Conservation (phyloP, 2,888 invertebrate species). For the Sphecodes monilicornis region DNA sequence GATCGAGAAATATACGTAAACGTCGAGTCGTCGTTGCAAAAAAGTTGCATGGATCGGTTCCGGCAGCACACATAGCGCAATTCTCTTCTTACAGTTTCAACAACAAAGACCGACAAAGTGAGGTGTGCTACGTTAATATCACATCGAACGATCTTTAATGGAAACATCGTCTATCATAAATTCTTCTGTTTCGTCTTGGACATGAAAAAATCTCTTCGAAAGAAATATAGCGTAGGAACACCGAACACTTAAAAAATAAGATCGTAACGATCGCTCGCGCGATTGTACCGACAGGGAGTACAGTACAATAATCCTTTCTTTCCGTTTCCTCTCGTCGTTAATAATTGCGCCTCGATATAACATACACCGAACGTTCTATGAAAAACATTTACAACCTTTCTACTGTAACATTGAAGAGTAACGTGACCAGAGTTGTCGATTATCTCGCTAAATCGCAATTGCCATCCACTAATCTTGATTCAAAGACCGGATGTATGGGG, state of each 20-base stretch:
- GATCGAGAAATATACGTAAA: not conserved
- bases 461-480: not conserved
- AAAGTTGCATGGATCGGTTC: not conserved
- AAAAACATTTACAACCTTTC: constrained; percentile 18
- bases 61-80: constrained; percentile 50
- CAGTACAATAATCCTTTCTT: not conserved
- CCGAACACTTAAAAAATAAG: constrained; percentile 57
- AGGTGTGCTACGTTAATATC: constrained; percentile 53
- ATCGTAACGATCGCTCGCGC: constrained; percentile 11
- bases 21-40: constrained; percentile 19
- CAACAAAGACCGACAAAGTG: constrained; percentile 35
- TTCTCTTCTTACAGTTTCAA: constrained; percentile 11
- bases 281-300: constrained; percentile 23
- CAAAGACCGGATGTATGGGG: not conserved
- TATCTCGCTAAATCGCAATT: not conserved
- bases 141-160: constrained; percentile 46
- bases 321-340: not conserved
- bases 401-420: not conserved
- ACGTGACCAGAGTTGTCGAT: not conserved
- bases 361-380: constrained; percentile 21
- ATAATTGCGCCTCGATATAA: constrained; percentile 2
- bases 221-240: constrained; percentile 56
- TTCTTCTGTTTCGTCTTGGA: constrained; percentile 23
- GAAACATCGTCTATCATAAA: constrained; percentile 22
- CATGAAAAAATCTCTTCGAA: constrained; percentile 40